These are phyloP conservation scores for Cataglyphis rosenhaueri DNA, from an alignment of 2,888 invertebrate species.

Conservation along the genomic window DNA sequence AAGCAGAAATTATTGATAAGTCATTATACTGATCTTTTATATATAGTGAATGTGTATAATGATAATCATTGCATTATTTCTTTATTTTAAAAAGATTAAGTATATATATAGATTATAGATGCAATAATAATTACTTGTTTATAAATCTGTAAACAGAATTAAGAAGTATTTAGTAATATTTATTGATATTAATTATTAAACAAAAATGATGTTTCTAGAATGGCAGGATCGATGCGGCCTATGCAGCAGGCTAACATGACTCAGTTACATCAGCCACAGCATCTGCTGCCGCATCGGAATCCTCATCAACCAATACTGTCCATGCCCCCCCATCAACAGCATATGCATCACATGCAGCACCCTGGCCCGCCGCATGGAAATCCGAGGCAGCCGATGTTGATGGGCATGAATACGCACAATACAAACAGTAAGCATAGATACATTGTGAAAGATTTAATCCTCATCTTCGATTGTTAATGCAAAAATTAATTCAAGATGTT, in stretches of 20 bases:
- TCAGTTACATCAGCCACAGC: slow-evolving; percentile 82
- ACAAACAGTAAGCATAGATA: slow-evolving; percentile 63
- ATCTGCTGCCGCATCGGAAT: slow-evolving; percentile 81
- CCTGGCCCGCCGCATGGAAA: slow-evolving; percentile 81
- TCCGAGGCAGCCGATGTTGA: slow-evolving; percentile 86
- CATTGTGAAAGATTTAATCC: not conserved
- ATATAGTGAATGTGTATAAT: slow-evolving; percentile 5
- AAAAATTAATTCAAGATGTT: not conserved
- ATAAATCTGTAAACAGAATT: not conserved
- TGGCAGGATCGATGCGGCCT: slow-evolving; percentile 83
- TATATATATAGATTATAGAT: not conserved
- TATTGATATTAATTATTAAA: not conserved
- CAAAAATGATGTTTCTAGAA: slow-evolving; percentile 68
- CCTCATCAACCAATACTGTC: slow-evolving; percentile 84
- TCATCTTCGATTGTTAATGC: not conserved
- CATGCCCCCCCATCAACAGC: slow-evolving; percentile 81
- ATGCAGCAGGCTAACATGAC: slow-evolving; percentile 84
- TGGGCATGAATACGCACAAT: slow-evolving; percentile 85
- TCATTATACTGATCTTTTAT: not conserved
- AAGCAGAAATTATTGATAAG: not conserved
- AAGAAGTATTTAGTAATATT: not conserved
- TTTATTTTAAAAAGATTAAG: not conserved
- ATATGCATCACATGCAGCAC: slow-evolving; percentile 83
- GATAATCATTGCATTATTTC: not conserved
- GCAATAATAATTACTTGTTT: not conserved